Conservation (phyloP, 53 echinoderm and acorn worm species). For the Temnopleurus reevesii region DNA sequence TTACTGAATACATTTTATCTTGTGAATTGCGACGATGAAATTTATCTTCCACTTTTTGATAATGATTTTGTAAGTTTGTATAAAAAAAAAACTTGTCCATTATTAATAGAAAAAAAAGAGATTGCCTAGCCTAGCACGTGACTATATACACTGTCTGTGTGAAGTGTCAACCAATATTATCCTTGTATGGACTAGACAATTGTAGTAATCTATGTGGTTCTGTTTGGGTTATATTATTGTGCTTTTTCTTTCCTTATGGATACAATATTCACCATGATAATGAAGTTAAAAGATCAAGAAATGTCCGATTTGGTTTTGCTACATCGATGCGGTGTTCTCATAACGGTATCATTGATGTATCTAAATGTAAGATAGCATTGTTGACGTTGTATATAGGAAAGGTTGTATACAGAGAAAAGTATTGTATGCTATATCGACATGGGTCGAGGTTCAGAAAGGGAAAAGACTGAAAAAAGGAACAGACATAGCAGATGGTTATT, state of each 20-base stretch:
- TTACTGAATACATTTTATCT: conserved; percentile 18
- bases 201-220: conserved; percentile 5
- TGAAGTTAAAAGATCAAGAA: background rate
- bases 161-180: conserved; percentile 22
- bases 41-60: conserved; percentile 42
- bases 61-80: conserved; percentile 48
- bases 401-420: conserved; percentile 52
- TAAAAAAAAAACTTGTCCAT: background rate
- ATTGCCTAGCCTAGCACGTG: conserved; percentile 26
- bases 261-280: background rate
- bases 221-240: background rate
- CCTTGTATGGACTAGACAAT: background rate
- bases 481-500: conserved; percentile 11
- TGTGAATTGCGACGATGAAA: conserved; percentile 4
- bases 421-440: conserved; percentile 39
- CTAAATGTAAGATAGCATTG: conserved; percentile 5
- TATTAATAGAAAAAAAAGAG: background rate
- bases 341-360: too few relatives aligned
- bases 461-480: conserved; percentile 8
- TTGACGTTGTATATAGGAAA: conserved; percentile 37
- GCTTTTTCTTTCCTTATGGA: background rate
- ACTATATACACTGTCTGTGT: conserved; percentile 23
- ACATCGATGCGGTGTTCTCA: too few relatives aligned
- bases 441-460: conserved; percentile 1
- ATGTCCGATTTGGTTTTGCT: background rate